A percentile compares a stretch with the other conserved stretches of the same genome.
phyloP scores from a whole-genome alignment of 2,113 vertebrate species.

The Xyrauchen texanus region DNA sequence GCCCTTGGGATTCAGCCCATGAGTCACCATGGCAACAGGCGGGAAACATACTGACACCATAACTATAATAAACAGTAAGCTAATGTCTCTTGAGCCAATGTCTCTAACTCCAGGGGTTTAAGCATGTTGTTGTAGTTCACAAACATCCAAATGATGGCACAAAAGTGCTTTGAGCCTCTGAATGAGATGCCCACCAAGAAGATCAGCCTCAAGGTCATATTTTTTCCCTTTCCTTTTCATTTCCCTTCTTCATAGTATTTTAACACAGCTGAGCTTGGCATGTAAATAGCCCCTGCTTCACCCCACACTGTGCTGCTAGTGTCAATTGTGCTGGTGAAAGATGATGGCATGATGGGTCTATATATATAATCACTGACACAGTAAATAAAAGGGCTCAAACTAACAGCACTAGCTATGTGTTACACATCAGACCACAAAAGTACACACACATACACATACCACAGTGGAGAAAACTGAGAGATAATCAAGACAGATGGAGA shows the following conservation, averaged over 20 bases:
- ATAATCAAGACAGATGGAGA: neutral
- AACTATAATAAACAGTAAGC: constrained; percentile 14
- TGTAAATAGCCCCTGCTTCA: constrained; percentile 2
- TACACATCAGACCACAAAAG: neutral
- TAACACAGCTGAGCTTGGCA: constrained; percentile 9
- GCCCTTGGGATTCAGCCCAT: constrained; percentile 36
- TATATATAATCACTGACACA: constrained; percentile 1
- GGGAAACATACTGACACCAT: constrained; percentile 13
- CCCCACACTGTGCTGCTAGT: constrained; percentile 39
- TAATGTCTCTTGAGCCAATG: neutral
- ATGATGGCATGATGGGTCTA: constrained; percentile 8
- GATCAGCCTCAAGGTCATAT: neutral
- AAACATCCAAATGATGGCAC: neutral
- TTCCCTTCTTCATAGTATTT: constrained; percentile 26
- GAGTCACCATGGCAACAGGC: constrained; percentile 69
- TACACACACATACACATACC: constrained; percentile 13
- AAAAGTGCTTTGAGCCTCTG: neutral
- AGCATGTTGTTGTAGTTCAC: neutral
- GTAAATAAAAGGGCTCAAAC: constrained; percentile 17
- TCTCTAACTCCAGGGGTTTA: neutral
- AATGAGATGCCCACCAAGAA: neutral
- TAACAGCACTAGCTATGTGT: neutral
- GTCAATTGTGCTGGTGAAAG: constrained; percentile 34
- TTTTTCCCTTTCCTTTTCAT: constrained; percentile 43
- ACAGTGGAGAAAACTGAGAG: neutral